Conservation (phyloP, 2,797 vertebrate species). For the Chelmon rostratus region DNA sequence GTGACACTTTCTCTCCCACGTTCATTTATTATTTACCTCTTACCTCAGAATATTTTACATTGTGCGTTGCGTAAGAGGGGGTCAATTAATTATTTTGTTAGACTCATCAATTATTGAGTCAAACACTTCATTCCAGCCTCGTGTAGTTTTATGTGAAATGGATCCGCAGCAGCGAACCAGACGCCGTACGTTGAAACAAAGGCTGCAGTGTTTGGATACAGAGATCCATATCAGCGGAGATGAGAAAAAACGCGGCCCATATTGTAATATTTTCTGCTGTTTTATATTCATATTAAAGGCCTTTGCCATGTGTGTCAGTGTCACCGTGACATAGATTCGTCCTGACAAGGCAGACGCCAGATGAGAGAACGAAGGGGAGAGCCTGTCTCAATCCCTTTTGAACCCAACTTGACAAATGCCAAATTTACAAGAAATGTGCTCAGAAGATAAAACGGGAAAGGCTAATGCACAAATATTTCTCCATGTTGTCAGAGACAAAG, state of each 20-base stretch:
- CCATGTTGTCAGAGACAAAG: conserved; percentile 58
- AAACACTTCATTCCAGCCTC: conserved; percentile 1
- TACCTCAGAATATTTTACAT: conserved; percentile 42
- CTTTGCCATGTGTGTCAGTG: conserved; percentile 46
- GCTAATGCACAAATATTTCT: conserved; percentile 59
- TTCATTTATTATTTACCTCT: conserved; percentile 44
- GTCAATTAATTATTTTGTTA: conserved; percentile 58
- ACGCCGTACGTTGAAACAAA: conserved; percentile 10
- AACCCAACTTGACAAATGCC: conserved; percentile 77
- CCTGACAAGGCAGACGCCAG: conserved; percentile 71
- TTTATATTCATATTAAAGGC: conserved; percentile 66
- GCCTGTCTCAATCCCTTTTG: conserved; percentile 71
- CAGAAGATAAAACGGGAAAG: conserved; percentile 67
- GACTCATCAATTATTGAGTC: conserved; percentile 53
- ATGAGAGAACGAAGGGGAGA: conserved; percentile 64
- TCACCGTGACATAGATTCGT: conserved; percentile 64
- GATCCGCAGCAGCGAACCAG: background rate
- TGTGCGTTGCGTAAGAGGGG: conserved; percentile 29
- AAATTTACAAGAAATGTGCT: conserved; percentile 66
- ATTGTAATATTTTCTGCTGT: conserved; percentile 28
- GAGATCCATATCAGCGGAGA: conserved; percentile 44
- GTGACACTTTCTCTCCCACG: background rate
- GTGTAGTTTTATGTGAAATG: background rate
- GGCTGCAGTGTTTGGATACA: conserved; percentile 18
- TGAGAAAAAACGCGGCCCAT: conserved; percentile 30